Evolutionary conservation across 2,797 vertebrate species (phyloP).

Genomic region (Furcifer pardalis): DNA sequence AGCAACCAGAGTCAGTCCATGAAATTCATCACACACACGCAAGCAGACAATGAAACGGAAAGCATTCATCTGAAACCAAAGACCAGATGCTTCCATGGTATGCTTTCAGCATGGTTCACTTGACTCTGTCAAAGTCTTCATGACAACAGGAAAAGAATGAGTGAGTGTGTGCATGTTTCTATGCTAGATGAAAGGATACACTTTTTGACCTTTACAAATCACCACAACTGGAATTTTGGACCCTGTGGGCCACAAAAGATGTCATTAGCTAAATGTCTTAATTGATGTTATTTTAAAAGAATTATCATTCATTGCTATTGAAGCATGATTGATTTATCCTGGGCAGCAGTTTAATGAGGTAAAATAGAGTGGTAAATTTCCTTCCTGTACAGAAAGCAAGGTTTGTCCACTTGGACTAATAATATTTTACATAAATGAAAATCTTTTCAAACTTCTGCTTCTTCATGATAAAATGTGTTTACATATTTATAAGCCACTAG

Average conservation of each 20-base stretch:
- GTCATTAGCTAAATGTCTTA: not conserved
- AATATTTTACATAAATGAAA: not conserved
- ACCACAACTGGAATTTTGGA: not conserved
- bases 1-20: constrained; percentile 51
- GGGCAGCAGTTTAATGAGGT: not conserved
- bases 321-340: not conserved
- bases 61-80: constrained; percentile 62
- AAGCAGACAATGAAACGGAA: constrained; percentile 56
- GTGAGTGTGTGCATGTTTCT: constrained; percentile 19
- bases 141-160: constrained; percentile 23
- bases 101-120: constrained; percentile 58
- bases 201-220: constrained; percentile 34
- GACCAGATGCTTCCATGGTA: constrained; percentile 61
- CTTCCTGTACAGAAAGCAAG: not conserved
- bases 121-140: constrained; percentile 68
- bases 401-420: not conserved
- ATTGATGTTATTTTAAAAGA: not conserved
- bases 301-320: not conserved
- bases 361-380: constrained; percentile 4
- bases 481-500: not conserved
- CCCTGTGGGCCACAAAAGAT: constrained; percentile 18
- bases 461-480: not conserved
- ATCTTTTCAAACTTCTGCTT: not conserved
- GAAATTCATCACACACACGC: constrained; percentile 49
- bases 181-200: constrained; percentile 21